Evolutionary conservation across 2,888 invertebrate species (phyloP), one percentile per base, ranked within the genome.

Genomic region (Dioctria linearis): DNA sequence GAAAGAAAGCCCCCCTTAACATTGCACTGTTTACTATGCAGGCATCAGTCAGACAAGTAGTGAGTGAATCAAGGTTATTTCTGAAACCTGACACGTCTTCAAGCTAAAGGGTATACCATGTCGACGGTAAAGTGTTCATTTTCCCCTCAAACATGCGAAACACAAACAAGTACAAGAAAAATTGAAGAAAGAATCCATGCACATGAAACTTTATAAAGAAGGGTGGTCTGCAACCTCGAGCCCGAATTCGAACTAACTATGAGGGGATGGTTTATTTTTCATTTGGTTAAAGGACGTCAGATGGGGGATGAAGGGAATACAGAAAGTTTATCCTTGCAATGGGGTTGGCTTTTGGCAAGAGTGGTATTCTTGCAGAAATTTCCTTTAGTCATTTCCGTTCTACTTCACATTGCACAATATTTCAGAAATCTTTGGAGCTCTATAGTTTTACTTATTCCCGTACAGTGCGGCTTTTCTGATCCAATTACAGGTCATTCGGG

Each of bases 11-110:
- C 37, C 43, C 67, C 49, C 13, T 67, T 25, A 8, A 8, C 67
- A 13, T 8, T 42, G 46, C 25, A 25, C 13, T 13, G 25, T 25
- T 25, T 25, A 67, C 67, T 43, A 67, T 43, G 5, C 49, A 67
- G 25, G 25, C 13, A 67, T 9, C 46, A 46, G 66, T 42, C 66
- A 66, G 66, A 46, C 66, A 43, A 66, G 25, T 25, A 25, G 66
- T 46, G 67, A 67, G 13, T 67, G 37, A 42, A 67, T 42, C 67
- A 67, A 67, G 67, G 67, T 67, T 67, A 67, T 66, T 43, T 46
- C 43, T 49, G 67, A 46, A 67, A 67, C 43, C 46, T 67, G 67
- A 67, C 43, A 42, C 13, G 25, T 46, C 25, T 46, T n/a, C 61
- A 5, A 46, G 43, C 4, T n/a, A 25, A 67, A 67, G 46, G 67